Conservation (phyloP, 2,797 vertebrate genomes). For the Melanotaenia maccullochi region DNA sequence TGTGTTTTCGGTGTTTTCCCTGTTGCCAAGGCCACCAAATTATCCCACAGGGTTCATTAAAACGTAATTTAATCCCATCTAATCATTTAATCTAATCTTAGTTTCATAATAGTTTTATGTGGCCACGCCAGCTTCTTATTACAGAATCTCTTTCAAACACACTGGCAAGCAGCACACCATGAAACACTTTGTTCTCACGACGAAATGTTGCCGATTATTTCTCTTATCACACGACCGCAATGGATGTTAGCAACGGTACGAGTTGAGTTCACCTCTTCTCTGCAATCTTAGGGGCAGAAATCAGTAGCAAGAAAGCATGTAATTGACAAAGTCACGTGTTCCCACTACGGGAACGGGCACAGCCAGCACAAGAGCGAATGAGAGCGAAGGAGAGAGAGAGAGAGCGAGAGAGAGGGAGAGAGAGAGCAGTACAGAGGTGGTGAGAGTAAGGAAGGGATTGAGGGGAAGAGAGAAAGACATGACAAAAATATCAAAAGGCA, state of each 20-base stretch:
- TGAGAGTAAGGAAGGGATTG: slow-evolving; percentile 77
- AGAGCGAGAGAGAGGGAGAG: slow-evolving; percentile 64
- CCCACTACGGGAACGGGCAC: slow-evolving; percentile 81
- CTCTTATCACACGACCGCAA: neutral
- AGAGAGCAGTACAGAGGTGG: slow-evolving; percentile 73
- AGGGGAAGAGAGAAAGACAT: slow-evolving; percentile 81
- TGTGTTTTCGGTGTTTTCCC: slow-evolving; percentile 33
- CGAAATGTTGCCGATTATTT: neutral
- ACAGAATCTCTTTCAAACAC: slow-evolving; percentile 16
- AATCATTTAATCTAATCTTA: slow-evolving; percentile 65
- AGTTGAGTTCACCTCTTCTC: slow-evolving; percentile 21
- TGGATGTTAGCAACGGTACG: slow-evolving; percentile 20
- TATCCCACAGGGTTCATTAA: slow-evolving; percentile 48
- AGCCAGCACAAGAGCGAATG: slow-evolving; percentile 78
- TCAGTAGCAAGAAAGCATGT: slow-evolving; percentile 92
- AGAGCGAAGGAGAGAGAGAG: slow-evolving; percentile 76
- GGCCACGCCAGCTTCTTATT: slow-evolving; percentile 27
- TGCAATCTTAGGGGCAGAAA: slow-evolving; percentile 58
- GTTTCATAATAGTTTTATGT: slow-evolving; percentile 49
- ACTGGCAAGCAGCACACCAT: neutral
- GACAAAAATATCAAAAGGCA: slow-evolving; percentile 90
- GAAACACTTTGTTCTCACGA: neutral
- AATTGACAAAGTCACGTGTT: slow-evolving; percentile 98
- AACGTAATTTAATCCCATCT: slow-evolving; percentile 58
- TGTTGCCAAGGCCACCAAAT: slow-evolving; percentile 49